Percentiles rank a stretch among this genome's conserved stretches.
Conservation (phyloP, 2,797 vertebrate genomes). For the Gymnoscopelus braueri region DNA sequence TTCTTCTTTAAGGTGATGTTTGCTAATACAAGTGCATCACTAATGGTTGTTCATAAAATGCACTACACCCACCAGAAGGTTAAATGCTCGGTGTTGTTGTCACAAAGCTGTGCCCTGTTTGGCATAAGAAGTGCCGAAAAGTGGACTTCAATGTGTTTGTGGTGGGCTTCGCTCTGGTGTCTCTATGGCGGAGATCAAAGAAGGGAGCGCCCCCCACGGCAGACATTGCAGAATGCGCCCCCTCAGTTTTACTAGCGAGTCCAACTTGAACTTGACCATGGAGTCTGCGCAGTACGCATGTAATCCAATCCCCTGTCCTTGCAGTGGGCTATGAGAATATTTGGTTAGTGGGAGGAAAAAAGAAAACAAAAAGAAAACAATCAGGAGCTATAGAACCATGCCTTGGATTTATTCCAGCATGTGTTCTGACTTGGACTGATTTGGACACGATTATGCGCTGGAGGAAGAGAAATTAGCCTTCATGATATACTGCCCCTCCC, state of each 20-base stretch:
- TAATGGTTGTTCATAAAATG: neutral
- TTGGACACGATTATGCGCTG: constrained; percentile 28
- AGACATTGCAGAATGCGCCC: constrained; percentile 72
- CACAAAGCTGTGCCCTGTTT: constrained; percentile 24
- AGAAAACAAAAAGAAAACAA: constrained; percentile 14
- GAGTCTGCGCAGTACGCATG: constrained; percentile 67
- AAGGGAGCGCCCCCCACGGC: constrained; percentile 51
- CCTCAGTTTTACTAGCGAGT: constrained; percentile 74
- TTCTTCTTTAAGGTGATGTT: neutral
- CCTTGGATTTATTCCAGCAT: constrained; percentile 17
- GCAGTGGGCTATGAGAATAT: constrained; percentile 27
- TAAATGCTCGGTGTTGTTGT: too few species aligned
- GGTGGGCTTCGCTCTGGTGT: constrained; percentile 30
- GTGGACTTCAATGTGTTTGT: constrained; percentile 21
- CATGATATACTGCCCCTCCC: constrained; percentile 64
- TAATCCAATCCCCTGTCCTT: constrained; percentile 54
- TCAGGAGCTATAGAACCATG: neutral
- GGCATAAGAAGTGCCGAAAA: constrained; percentile 21
- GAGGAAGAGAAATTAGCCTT: constrained; percentile 29
- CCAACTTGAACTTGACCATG: constrained; percentile 86
- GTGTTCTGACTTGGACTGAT: neutral
- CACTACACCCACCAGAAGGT: too few species aligned
- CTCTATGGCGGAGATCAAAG: constrained; percentile 62
- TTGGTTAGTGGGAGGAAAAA: constrained; percentile 30
- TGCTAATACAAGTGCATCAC: neutral